Evolutionary conservation across 1,140 invertebrate genomes (phyloP).

Genomic region (Idris sp.): DNA sequence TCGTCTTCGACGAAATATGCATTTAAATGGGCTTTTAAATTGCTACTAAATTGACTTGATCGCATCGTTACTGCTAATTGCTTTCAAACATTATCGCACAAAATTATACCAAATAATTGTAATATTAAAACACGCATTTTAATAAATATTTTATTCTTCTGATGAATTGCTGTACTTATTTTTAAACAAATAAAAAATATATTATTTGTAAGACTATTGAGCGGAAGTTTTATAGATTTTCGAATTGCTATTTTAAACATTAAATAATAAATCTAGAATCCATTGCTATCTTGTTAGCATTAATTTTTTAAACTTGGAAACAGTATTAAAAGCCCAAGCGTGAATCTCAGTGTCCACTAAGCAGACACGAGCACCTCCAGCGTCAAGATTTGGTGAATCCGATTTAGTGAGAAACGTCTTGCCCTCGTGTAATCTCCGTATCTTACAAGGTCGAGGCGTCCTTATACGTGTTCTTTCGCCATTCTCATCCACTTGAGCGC

Average conservation of each 20-base stretch:
- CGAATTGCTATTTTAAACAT: too few relatives aligned
- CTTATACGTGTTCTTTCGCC: constrained; percentile 48
- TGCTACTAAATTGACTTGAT: constrained; percentile 63
- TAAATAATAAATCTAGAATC: too few relatives aligned
- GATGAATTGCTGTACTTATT: too few relatives aligned
- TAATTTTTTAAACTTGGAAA: too few relatives aligned
- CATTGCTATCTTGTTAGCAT: too few relatives aligned
- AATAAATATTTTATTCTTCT: too few relatives aligned
- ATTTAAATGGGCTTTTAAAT: constrained; percentile 71
- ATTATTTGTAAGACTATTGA: too few relatives aligned
- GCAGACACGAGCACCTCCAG: constrained; percentile 59
- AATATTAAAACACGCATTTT: too few relatives aligned
- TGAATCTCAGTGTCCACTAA: constrained; percentile 65
- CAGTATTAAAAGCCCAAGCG: constrained; percentile 10
- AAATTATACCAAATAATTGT: constrained; percentile 22
- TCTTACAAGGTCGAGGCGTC: constrained; percentile 29
- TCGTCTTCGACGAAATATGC: constrained; percentile 67
- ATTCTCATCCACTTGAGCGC: constrained; percentile 27
- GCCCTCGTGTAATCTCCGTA: constrained; percentile 43
- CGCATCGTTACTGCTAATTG: constrained; percentile 61
- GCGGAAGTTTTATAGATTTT: too few relatives aligned
- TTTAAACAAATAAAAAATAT: too few relatives aligned
- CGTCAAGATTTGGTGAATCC: constrained; percentile 73
- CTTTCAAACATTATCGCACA: constrained; percentile 49
- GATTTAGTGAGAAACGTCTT: constrained; percentile 66